Conservation (phyloP, 2,113 vertebrate species). For the Petroica traversi region DNA sequence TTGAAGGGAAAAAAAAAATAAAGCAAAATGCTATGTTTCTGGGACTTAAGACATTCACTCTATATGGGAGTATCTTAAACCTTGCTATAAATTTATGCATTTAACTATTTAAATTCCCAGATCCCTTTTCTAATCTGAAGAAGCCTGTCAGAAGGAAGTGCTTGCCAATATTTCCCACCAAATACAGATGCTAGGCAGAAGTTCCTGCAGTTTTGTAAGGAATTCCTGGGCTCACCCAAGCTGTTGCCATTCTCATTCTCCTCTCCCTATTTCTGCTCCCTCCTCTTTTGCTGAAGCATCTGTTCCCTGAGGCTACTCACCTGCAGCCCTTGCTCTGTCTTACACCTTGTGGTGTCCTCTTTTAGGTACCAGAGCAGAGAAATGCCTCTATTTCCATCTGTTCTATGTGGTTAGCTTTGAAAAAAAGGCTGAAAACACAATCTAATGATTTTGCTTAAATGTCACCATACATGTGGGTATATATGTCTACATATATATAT, state of each 20-base stretch:
- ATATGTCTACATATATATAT: rapidly evolving
- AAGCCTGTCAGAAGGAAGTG: background rate
- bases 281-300: background rate
- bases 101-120: constrained; percentile 39
- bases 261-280: background rate
- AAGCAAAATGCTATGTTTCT: background rate
- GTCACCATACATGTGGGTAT: background rate
- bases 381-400: background rate
- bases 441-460: background rate
- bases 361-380: background rate
- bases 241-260: background rate
- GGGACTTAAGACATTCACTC: background rate
- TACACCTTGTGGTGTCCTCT: background rate
- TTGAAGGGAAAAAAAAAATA: background rate
- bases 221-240: background rate
- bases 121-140: background rate
- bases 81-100: constrained; percentile 20
- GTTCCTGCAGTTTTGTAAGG: background rate
- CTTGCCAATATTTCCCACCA: background rate
- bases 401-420: background rate
- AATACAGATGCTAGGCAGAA: background rate
- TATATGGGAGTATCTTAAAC: background rate
- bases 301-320: background rate
- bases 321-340: background rate
- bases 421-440: background rate